phyloP scores from a whole-genome alignment of 2,113 vertebrate genomes.

The Chelonoidis abingdonii region DNA sequence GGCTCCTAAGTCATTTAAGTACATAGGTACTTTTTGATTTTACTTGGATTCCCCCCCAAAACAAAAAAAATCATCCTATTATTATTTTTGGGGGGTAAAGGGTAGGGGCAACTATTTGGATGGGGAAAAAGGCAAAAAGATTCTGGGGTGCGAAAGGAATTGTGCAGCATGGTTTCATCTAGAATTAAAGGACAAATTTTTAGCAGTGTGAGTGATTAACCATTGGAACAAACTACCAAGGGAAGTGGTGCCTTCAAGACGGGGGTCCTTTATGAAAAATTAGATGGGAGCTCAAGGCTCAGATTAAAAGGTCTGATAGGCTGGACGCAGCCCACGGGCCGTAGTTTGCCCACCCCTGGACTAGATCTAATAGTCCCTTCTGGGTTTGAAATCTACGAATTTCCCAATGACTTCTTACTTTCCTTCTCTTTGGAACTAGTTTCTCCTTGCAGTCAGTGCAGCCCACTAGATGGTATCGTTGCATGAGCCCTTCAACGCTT shows the following conservation, averaged over 20 bases:
- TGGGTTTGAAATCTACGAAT: neutral
- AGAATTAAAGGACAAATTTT: neutral
- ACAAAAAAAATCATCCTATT: neutral
- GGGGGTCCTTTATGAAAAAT: neutral
- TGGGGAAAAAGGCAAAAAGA: neutral
- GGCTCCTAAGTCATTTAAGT: neutral
- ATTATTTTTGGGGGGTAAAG: neutral
- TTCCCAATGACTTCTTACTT: neutral
- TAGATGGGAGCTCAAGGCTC: neutral
- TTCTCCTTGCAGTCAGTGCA: neutral
- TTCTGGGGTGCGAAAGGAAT: neutral
- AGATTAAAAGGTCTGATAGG: too few species aligned
- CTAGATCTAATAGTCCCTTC: neutral
- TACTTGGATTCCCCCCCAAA: too few species aligned
- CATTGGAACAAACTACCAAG: neutral
- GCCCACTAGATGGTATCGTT: accelerated
- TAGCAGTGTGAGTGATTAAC: neutral
- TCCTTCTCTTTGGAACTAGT: neutral
- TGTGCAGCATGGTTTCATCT: neutral
- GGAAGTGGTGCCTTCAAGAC: neutral
- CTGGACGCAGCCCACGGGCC: too few species aligned
- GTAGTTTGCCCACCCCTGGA: neutral
- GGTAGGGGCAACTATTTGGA: neutral
- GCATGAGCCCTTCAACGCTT: neutral
- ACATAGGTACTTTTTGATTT: neutral